A percentile compares a stretch with the other conserved stretches of the same genome.
These are phyloP conservation scores for Portunus trituberculatus DNA, from an alignment of 1,140 invertebrate species.

Conservation along the genomic window DNA sequence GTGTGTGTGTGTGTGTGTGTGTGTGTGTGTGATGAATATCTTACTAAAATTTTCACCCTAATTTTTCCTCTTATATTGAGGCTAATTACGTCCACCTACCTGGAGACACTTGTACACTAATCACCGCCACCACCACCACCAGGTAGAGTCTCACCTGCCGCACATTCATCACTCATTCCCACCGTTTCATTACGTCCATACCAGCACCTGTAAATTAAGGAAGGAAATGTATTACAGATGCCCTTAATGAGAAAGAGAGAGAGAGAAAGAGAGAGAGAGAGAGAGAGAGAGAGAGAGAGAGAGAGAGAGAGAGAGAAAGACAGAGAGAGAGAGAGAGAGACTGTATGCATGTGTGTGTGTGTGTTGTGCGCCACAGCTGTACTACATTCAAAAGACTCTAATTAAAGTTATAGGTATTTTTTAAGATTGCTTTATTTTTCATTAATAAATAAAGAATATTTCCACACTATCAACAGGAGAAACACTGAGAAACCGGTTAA, in stretches of 20 bases:
- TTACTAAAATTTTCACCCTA: too few species aligned
- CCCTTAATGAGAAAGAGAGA: not conserved
- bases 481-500: too few species aligned
- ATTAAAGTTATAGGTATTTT: too few species aligned
- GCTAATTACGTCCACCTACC: not conserved
- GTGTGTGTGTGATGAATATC: not conserved
- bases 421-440: too few species aligned
- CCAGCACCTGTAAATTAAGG: not conserved
- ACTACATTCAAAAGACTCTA: too few species aligned
- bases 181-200: not conserved
- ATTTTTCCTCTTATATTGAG: not conserved
- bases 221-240: not conserved
- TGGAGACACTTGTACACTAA: not conserved
- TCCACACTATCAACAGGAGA: too few species aligned
- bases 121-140: not conserved
- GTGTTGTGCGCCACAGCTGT: too few species aligned
- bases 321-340: not conserved
- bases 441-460: too few species aligned
- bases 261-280: not conserved
- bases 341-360: too few species aligned
- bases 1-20: slow-evolving; percentile 20
- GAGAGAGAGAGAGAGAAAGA: slow-evolving; percentile 10
- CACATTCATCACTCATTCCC: not conserved
- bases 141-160: not conserved
- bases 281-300: slow-evolving; percentile 7